Evolutionary conservation across 2,113 vertebrate genomes (phyloP), one percentile per base, ranked within the genome.

Genomic region (Excalfactoria chinensis): DNA sequence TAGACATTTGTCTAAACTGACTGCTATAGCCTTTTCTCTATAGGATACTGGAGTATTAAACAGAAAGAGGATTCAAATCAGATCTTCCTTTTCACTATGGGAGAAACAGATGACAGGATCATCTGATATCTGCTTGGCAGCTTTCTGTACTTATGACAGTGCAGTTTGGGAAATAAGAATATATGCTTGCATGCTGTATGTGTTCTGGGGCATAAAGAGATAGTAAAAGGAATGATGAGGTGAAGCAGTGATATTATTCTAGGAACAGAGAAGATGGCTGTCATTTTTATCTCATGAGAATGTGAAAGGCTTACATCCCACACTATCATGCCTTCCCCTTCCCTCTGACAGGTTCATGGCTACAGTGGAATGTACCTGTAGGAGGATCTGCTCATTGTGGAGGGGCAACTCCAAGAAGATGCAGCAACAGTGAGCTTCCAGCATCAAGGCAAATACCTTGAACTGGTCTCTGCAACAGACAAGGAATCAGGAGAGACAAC

Each of bases 241-340:
- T 21, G 4, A 90, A 94, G 86, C 93, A 84, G 63, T 75, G 2
- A 89, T 78, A 93, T 46, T 1, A 82, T 79, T 85, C 43, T 72
- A 62, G 43, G 67, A 89, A 53, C 37, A 66, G 67, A 15, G 16
- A 88, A 63, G 77, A 79, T 7, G 67, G 28, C 34, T 55, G 26
- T 83, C 11, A 67, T 76, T 89, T 89, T 96, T 96, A 94, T 95
- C 93, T 89, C 70, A 17, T 82, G 49, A 67, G 86, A 93, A 94
- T 75, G 69, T 55, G 53, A 4, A 59, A 89, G 74, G 46, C 59
- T 92, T 79, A 30, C 77, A 73, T 73, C 77, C 81, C 86, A 82
- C 84, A 59, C 71, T 79, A 22, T 13, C 74, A 79, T 67, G 86
- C 70, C 28, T 32, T 86, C 32, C 63, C 18, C 46, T 86, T 59